phyloP scores from a whole-genome alignment of 2,113 vertebrate species.

The Pitta sordida region DNA sequence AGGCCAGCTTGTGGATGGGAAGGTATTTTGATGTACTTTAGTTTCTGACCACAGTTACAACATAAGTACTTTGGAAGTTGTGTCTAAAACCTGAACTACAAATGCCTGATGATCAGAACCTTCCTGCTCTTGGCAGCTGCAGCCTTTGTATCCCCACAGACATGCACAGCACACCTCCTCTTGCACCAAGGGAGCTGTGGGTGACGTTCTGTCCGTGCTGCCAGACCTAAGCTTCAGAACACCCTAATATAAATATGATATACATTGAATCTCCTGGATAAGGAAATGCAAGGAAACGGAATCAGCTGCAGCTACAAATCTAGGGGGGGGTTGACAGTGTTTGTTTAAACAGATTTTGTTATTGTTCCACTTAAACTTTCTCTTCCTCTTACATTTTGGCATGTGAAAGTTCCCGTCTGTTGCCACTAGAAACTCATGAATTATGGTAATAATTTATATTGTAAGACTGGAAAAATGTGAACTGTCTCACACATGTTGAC shows the following conservation, averaged over 20 bases:
- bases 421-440: constrained; percentile 52
- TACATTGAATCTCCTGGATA: background rate
- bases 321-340: background rate
- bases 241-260: background rate
- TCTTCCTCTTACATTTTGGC: constrained; percentile 63
- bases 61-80: background rate
- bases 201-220: background rate
- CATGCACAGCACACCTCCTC: background rate
- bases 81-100: background rate
- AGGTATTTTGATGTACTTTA: constrained; percentile 73
- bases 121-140: background rate
- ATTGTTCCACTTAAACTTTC: constrained; percentile 59
- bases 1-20: constrained; percentile 98
- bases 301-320: constrained; percentile 41
- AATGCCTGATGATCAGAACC: background rate
- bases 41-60: background rate
- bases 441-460: constrained; percentile 40
- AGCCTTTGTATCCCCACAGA: background rate
- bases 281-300: constrained; percentile 41
- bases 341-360: constrained; percentile 58
- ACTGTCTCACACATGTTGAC: constrained; percentile 28
- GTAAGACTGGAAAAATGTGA: constrained; percentile 56
- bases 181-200: background rate
- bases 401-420: constrained; percentile 51
- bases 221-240: background rate